Percentiles rank a stretch among this genome's conserved stretches.
Evolutionary conservation across 2,113 vertebrate species (phyloP).

Genomic region (Dromiciops gliroides): DNA sequence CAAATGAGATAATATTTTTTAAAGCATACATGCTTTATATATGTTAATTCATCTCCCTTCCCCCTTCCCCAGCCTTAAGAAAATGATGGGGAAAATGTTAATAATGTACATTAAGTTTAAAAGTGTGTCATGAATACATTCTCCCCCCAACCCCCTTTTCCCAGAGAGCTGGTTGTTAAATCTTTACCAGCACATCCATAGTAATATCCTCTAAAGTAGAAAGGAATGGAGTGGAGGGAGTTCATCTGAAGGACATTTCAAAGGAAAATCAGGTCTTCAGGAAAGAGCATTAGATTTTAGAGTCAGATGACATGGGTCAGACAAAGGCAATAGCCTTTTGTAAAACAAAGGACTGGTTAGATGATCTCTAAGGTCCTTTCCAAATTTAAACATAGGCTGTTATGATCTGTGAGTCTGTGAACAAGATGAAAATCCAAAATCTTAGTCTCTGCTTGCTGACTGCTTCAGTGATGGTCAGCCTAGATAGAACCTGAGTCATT

Average conservation of each 20-base stretch:
- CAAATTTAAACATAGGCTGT: background rate
- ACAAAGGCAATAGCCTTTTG: no score
- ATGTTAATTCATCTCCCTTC: background rate
- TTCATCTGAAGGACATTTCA: background rate
- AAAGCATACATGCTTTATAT: background rate
- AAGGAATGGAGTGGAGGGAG: background rate
- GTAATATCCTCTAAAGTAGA: background rate
- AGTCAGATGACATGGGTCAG: background rate
- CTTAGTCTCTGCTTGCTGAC: background rate
- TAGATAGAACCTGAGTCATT: background rate
- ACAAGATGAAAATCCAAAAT: background rate
- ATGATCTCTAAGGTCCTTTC: background rate
- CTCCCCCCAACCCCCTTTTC: no score
- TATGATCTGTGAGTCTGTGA: background rate
- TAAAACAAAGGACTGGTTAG: background rate
- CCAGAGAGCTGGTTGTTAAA: background rate
- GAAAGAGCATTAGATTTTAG: background rate
- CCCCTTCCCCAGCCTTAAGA: background rate
- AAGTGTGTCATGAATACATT: background rate
- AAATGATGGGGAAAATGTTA: background rate
- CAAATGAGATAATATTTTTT: background rate
- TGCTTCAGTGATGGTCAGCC: background rate
- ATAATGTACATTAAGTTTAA: background rate
- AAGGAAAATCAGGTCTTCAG: background rate
- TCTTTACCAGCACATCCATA: background rate